These are phyloP conservation scores for Anneissia japonica DNA, from an alignment of 35 echinoderm and acorn worm species.

Conservation along the genomic window DNA sequence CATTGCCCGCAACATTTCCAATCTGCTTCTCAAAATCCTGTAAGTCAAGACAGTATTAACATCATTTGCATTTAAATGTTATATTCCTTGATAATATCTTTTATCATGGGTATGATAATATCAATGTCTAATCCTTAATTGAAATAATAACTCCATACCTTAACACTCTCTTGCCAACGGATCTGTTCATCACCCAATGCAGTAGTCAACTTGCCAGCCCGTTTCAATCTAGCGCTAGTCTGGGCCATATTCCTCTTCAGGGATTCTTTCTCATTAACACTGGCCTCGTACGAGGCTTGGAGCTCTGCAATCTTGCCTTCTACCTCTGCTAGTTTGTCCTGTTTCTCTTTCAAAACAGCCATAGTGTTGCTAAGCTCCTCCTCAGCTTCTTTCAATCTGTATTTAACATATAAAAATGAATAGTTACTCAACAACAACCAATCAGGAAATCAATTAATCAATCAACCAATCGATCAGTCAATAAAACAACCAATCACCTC, in stretches of 20 bases:
- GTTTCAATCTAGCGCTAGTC: slow-evolving; percentile 81
- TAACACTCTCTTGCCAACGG: slow-evolving; percentile 92
- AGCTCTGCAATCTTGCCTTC: slow-evolving; percentile 90
- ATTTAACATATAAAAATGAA: too few species aligned
- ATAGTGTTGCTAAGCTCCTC: slow-evolving; percentile 62
- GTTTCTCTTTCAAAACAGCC: slow-evolving; percentile 83
- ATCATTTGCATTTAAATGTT: too few species aligned
- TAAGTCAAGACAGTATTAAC: not conserved
- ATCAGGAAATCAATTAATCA: too few species aligned
- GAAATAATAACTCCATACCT: too few species aligned
- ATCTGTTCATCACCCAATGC: slow-evolving; percentile 97
- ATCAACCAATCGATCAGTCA: too few species aligned
- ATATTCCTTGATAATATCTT: too few species aligned
- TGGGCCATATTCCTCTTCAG: slow-evolving; percentile 58
- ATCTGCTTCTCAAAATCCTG: slow-evolving; percentile 78
- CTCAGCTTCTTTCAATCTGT: slow-evolving; percentile 75
- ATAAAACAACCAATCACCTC: too few species aligned
- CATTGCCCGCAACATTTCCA: slow-evolving; percentile 87
- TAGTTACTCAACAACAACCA: too few species aligned
- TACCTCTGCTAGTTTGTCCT: slow-evolving; percentile 76
- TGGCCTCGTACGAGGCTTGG: slow-evolving; percentile 73
- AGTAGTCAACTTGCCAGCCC: slow-evolving; percentile 88
- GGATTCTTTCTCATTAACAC: slow-evolving; percentile 66
- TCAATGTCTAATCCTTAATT: too few species aligned
- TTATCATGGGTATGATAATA: too few species aligned